Evolutionary conservation across 2,888 invertebrate species (phyloP).

Genomic region (Merodon equestris): DNA sequence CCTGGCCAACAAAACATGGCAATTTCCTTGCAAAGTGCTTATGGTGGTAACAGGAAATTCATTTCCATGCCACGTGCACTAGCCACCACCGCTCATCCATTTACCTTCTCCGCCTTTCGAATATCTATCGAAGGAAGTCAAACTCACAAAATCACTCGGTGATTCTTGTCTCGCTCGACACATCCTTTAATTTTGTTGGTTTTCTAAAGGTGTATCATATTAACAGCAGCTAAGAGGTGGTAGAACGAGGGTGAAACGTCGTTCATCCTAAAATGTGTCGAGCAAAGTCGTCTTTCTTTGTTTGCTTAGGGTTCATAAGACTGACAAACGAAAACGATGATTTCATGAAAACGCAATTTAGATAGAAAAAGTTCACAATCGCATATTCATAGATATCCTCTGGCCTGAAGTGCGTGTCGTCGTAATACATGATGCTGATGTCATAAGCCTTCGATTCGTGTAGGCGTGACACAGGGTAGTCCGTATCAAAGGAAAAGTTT

Average conservation of each 20-base stretch:
- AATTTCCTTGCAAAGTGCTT: conserved; percentile 64
- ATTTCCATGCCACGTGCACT: conserved; percentile 57
- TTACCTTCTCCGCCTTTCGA: conserved; percentile 17
- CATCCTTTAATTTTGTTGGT: conserved; percentile 33
- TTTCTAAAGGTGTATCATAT: conserved; percentile 21
- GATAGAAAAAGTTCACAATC: too few species aligned
- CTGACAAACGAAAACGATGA: too few species aligned
- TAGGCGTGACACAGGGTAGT: too few species aligned
- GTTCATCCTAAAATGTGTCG: too few species aligned
- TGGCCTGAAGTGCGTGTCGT: too few species aligned
- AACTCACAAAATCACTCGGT: conserved; percentile 57
- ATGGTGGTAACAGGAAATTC: conserved; percentile 67
- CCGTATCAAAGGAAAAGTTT: too few species aligned
- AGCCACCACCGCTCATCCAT: neutral
- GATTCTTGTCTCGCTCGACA: conserved; percentile 45
- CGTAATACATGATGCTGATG: too few species aligned
- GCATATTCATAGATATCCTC: too few species aligned
- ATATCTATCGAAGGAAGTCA: conserved; percentile 20
- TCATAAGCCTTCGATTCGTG: too few species aligned
- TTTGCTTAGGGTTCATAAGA: too few species aligned
- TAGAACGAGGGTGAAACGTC: neutral
- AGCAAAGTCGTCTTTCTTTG: too few species aligned
- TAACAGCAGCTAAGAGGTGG: neutral
- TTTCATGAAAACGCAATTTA: too few species aligned
- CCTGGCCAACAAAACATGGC: conserved; percentile 59